A percentile compares a stretch with the other conserved stretches of the same genome.
phyloP scores from a whole-genome alignment of 2,888 invertebrate species.

The Catocala fraxini region DNA sequence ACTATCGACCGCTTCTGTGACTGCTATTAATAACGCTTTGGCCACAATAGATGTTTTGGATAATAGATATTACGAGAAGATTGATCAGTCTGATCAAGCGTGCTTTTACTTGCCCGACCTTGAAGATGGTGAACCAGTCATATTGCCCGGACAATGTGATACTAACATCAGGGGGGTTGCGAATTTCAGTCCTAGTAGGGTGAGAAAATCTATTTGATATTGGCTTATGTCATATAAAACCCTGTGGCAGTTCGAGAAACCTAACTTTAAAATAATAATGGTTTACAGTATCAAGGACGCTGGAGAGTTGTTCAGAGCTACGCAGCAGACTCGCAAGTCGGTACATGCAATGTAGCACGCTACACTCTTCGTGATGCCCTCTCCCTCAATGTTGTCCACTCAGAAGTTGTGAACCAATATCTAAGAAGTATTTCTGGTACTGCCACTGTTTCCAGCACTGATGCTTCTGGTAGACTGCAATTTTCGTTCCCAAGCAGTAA shows the following conservation, averaged over 20 bases:
- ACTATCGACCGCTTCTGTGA: conserved; percentile 48
- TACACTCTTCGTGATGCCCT: conserved; percentile 54
- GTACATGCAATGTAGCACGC: conserved; percentile 65
- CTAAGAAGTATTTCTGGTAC: conserved; percentile 60
- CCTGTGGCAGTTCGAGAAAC: too few relatives aligned
- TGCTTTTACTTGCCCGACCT: conserved; percentile 71
- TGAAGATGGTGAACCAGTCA: conserved; percentile 55
- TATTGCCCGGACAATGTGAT: conserved; percentile 69
- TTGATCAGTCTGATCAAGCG: conserved; percentile 59
- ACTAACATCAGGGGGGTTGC: conserved; percentile 55
- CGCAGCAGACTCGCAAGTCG: conserved; percentile 63
- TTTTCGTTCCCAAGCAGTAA: conserved; percentile 86
- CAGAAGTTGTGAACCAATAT: conserved; percentile 61
- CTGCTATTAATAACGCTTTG: conserved; percentile 59
- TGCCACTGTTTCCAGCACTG: conserved; percentile 80
- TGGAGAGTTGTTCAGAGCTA: conserved; percentile 73
- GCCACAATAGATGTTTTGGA: conserved; percentile 57
- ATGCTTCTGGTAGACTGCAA: conserved; percentile 87
- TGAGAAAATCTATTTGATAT: conserved; percentile 38
- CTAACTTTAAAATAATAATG: background rate
- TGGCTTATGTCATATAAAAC: too few relatives aligned
- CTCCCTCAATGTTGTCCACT: conserved; percentile 61
- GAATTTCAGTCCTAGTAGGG: conserved; percentile 59
- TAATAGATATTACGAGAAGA: conserved; percentile 60
- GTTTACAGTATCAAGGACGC: conserved; percentile 53